Base-by-base conservation (phyloP, 2,113 vertebrate species). In the Oenanthe oenanthe region DNA sequence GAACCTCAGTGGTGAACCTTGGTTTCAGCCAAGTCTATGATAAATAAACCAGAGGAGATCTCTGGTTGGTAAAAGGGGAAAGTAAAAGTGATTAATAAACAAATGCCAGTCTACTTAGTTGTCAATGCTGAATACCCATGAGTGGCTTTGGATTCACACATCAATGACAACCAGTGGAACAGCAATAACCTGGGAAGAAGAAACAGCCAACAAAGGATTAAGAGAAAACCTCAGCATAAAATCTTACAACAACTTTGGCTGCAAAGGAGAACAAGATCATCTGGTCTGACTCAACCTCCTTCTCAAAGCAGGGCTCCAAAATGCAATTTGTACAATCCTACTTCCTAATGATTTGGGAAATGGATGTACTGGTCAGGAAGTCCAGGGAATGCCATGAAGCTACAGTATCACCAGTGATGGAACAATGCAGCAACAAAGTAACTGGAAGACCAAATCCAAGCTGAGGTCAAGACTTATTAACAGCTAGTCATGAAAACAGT, bases 401-500 rank as follows among this genome's bases (percentile, higher is more conserved):
- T 50, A 3, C 7, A 40, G 17, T 2, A 58, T 2, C 60, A 77
- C 9, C 15, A 13, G 22, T 3, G 25, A 51, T 0, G 42, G 51
- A 67, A 66, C 1, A 2, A 70, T 16, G 28, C 14, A 60, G 29
- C 43, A 32, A 34, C 18, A 22, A 63, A 34, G 20, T 5, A 47
- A 72, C 36, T 13, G 10, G 4, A 87, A 77, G 34, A 85, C 3
- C 42, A 81, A 89, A 77, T 22, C 32, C 51, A 68, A 34, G 22
- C 0, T 60, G 32, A 43, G 14, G 32, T 17, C 43, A 89, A 63
- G 53, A 28, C 42, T 83, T 43, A 42, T 42, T 29, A 89, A 45
- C 48, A 81, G 31, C 4, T 6, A 47, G 10, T 4, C 32, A 81
- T 43, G 26, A 36, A 43, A 85, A 71, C 2, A 56, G 24, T n/a